Evolutionary conservation across 2,888 invertebrate species (phyloP), one percentile per base, ranked within the genome.

Genomic region (Neocrepidodera transversa): DNA sequence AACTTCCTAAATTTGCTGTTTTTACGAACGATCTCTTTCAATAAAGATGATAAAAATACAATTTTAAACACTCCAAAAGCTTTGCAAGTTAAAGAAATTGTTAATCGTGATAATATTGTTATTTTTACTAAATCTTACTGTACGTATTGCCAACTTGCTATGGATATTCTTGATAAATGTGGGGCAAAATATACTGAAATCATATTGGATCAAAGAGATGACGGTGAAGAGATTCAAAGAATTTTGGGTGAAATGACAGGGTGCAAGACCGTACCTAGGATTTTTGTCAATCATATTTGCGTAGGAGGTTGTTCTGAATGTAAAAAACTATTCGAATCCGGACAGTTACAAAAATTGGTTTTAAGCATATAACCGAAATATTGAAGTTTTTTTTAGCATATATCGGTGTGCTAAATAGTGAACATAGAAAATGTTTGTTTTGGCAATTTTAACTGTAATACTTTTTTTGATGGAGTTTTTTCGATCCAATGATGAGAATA

Each of bases 111-210:
- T 16, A 54, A 42, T 7, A 17, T 54, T 6, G 54, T 54, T n/a
- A 54, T 54, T n/a, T 54, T 54, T 36, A 45, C 54, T n/a, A 54
- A 54, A 26, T 54, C 54, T 4, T 47, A 54, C 18, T 54, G 54
- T n/a, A 47, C 8, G 10, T 54, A 54, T 17, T 54, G 54, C 14
- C 45, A 45, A n/a, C 5, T 36, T 17, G 54, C 45, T 2, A 23
- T 32, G 20, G 45, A 54, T 4, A 11, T 54, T 8, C 43, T 54
- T 36, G 54, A 54, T 17, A 23, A 36, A 26, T 54, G 54, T 36
- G 45, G 45, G n/a, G 36, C 45, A 1, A 35, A n/a, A 16, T 54
- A 54, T 30, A 54, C 54, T n/a, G 54, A 54, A 32, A 45, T 45
- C 23, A 23, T 54, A 11, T 28, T 54, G 7, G 54, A 54, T 42